Conservation (phyloP, 2,113 vertebrate species). For the Bubalus kerabau region DNA sequence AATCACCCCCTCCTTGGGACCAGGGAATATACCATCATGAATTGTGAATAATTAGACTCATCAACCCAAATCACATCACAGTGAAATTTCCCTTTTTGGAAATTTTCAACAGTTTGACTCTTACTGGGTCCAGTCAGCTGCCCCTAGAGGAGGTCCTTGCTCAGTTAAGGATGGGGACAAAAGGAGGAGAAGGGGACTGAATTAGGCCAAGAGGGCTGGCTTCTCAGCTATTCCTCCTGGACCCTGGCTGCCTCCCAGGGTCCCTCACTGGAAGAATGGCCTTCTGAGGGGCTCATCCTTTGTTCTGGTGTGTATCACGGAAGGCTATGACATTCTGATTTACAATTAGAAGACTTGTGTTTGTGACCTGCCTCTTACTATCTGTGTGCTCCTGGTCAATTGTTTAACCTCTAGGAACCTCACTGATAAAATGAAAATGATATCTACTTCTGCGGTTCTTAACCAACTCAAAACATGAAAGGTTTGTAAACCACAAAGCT, state of each 20-base stretch:
- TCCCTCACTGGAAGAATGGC: background rate
- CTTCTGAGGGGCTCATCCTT: background rate
- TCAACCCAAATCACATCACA: background rate
- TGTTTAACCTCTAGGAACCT: background rate
- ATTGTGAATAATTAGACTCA: background rate
- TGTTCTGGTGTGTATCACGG: background rate
- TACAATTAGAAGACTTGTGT: background rate
- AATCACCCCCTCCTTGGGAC: background rate
- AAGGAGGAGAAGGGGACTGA: background rate
- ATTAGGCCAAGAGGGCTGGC: background rate
- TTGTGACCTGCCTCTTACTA: background rate
- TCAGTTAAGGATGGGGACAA: background rate
- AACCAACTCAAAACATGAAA: background rate
- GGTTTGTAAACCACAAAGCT: background rate
- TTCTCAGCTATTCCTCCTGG: background rate
- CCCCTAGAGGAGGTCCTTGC: background rate
- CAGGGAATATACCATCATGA: background rate
- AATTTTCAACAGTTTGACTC: background rate
- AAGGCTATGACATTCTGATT: background rate
- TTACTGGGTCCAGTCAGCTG: background rate
- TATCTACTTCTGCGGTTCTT: background rate
- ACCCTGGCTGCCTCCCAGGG: background rate
- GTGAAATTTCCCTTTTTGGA: background rate
- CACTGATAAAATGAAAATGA: background rate
- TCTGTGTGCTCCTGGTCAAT: background rate